Percentiles rank a stretch among this genome's conserved stretches.
phyloP scores from a whole-genome alignment of 2,797 vertebrate species.

The Muscicapa striata region DNA sequence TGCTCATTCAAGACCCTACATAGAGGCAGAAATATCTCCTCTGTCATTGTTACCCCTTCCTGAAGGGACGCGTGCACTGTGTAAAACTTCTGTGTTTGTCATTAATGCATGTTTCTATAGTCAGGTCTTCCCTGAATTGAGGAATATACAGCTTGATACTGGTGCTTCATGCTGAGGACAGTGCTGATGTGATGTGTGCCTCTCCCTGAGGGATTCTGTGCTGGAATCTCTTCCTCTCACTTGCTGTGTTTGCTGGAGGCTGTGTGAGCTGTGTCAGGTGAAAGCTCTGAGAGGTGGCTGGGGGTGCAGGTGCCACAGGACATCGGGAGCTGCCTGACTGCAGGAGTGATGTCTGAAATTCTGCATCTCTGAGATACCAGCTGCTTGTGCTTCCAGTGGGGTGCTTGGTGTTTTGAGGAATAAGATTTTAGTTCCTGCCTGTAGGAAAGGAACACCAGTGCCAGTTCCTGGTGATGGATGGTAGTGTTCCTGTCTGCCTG shows the following conservation, averaged over 20 bases:
- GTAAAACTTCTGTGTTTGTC: background rate
- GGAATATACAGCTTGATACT: accelerated
- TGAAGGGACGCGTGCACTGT: accelerated
- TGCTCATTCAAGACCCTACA: background rate
- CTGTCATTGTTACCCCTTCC: accelerated
- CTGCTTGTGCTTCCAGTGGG: background rate
- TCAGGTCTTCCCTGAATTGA: background rate
- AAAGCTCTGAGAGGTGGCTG: background rate
- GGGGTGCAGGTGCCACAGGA: background rate
- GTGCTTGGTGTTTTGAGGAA: background rate
- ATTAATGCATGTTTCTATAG: background rate
- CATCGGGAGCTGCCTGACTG: background rate
- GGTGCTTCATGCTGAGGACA: background rate
- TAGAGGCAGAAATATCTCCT: background rate
- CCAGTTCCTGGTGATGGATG: background rate
- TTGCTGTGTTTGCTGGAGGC: accelerated
- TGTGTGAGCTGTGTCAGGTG: background rate
- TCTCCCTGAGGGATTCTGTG: background rate
- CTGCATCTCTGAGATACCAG: accelerated
- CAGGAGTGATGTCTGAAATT: background rate
- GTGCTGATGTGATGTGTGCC: background rate
- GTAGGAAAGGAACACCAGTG: accelerated
- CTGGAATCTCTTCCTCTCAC: background rate
- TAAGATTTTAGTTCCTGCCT: background rate
- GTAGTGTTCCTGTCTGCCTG: background rate